phyloP scores from a whole-genome alignment of 1,140 invertebrate species.

The Zelostemma sp. region DNA sequence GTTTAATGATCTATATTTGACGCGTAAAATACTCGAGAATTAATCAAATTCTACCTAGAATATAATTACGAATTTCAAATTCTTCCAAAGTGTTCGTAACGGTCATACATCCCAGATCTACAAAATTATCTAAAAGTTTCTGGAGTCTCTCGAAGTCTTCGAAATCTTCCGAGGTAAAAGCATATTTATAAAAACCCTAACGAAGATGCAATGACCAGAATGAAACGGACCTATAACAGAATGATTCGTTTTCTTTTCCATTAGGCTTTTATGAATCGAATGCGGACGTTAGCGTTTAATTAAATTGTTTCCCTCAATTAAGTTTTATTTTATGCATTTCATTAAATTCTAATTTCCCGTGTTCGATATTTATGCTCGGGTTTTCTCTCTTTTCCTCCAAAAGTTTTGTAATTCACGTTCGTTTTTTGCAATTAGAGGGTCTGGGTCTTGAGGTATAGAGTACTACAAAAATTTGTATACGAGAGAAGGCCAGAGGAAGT shows the following conservation, averaged over 20 bases:
- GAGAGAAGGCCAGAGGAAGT: background rate
- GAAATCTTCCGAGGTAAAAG: no score
- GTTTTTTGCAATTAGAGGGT: conserved; percentile 11
- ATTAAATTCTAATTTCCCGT: conserved; percentile 12
- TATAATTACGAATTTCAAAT: background rate
- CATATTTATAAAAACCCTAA: background rate
- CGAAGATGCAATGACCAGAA: background rate
- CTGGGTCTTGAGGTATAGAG: background rate
- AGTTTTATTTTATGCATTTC: conserved; percentile 17
- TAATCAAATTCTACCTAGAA: background rate
- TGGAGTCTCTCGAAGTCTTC: no score
- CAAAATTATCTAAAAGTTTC: no score
- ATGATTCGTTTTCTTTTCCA: conserved; percentile 3
- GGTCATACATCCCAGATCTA: no score
- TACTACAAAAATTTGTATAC: background rate
- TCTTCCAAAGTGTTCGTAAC: no score
- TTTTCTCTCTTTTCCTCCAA: conserved; percentile 1
- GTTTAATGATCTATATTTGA: background rate
- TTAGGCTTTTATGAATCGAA: background rate
- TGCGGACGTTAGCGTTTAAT: conserved; percentile 6
- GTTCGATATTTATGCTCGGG: background rate
- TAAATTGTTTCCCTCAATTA: conserved; percentile 11
- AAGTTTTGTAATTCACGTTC: conserved; percentile 5
- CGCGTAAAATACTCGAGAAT: background rate
- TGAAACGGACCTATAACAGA: background rate